Evolutionary conservation across 2,113 vertebrate species (phyloP), one percentile per base, ranked within the genome.

Genomic region (Tiliqua scincoides): DNA sequence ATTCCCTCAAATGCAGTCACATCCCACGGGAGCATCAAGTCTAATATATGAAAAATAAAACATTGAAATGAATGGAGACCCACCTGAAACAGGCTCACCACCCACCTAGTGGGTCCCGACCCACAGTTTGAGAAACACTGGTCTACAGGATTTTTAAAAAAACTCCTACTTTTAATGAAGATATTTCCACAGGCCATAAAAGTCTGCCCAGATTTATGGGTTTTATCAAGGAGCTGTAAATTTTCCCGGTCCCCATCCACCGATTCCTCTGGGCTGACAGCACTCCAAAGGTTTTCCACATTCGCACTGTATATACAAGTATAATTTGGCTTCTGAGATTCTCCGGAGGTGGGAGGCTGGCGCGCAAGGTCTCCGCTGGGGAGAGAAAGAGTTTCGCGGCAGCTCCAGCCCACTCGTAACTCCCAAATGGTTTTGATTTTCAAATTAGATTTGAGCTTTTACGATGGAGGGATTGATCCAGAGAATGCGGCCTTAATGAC

Each of bases 381-480:
- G 37, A 0, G 3, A 3, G 54, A 17, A 57, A 15, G 30, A 32
- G 74, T 79, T 86, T 83, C 76, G 30, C 82, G 59, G 83, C 54
- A 73, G 12, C 70, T 87, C 87, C 72, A 70, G 74, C 40, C 61
- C 75, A 54, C 80, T 72, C 48, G 0, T 0, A 21, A 40, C 32
- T 87, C 91, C 70, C 7, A 2, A 78, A 32, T 43, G 86, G 86
- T 35, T 90, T 85, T 54, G 54, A 62, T 86, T 89, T 81, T 52
- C 82, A 88, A 87, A 37, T 65, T 35, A 0, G 0, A 59, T 88
- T 72, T 88, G 86, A 48, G 82, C 10, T 85, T n/a, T 83, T 15
- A 1, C 23, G 25, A 25, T 3, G 1, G 3, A 65, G 25, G 9
- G 32, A 40, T 5, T 40, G 0, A n/a, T 83, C 70, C 83, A 23